Evolutionary conservation across 2,797 vertebrate species (phyloP), one percentile per base, ranked within the genome.

Genomic region (Chaenodraco wilsoni): DNA sequence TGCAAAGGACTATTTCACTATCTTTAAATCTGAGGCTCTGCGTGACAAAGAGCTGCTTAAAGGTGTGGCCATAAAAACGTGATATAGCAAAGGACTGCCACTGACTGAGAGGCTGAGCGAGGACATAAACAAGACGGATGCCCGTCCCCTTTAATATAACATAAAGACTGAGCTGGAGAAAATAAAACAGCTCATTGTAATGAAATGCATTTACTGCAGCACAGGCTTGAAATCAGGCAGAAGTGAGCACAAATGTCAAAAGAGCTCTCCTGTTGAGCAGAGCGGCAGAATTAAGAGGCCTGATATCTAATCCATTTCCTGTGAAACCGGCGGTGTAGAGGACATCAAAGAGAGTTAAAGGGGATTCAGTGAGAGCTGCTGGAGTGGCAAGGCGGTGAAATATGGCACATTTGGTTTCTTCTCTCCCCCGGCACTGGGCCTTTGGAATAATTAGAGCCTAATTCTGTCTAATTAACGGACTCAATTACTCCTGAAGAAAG

Each of bases 401-500:
- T 93, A 93, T 92, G 86, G 90, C 87, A 89, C 88, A 88, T 92
- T 93, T 88, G 87, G 82, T 87, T 89, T 83, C 84, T 82, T 89
- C 82, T 84, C 86, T 86, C 91, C 91, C 74, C 88, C 81, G 88
- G 92, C 94, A 92, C 91, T 89, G 89, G 91, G 93, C 93, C 90
- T 92, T 92, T 90, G 85, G 92, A 94, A 94, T 94, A 94, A 95
- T 94, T 95, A 92, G 92, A 92, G 92, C 91, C 93, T 93, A 94
- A 95, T 95, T 95, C 93, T 92, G 91, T 94, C 92, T 95, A 94
- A 95, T 95, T 95, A 95, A 94, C 91, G 93, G 93, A 92, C 92
- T 95, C 93, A 93, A 95, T 95, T 93, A 93, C 93, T 94, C 91
- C 92, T 93, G 92, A 93, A 93, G 92, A 95, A 94, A 95, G 91